These are phyloP conservation scores for Heliconius hermathena DNA, from an alignment of 1,140 invertebrate species.

Conservation along the genomic window DNA sequence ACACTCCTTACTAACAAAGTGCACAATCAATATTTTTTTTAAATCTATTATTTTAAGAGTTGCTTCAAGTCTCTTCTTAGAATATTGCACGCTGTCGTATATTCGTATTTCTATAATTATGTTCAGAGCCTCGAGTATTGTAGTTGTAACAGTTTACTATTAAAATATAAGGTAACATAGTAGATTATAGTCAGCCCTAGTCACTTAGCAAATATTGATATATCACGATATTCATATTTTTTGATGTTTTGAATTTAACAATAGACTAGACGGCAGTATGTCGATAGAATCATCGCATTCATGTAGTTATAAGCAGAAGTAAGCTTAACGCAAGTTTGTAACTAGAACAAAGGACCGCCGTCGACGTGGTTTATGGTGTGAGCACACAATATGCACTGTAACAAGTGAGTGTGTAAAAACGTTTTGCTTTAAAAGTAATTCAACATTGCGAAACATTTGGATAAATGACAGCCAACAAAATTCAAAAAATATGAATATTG, in stretches of 20 bases:
- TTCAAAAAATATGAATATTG: constrained; percentile 80
- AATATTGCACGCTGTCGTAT: not conserved
- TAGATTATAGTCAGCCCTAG: constrained; percentile 19
- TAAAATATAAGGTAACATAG: not conserved
- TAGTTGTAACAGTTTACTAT: not conserved
- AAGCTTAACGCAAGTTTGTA: constrained; percentile 48
- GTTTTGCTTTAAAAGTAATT: not conserved
- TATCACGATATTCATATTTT: constrained; percentile 79
- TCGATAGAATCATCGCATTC: constrained; percentile 38
- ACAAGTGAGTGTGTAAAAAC: constrained; percentile 25
- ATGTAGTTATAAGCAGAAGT: constrained; percentile 41
- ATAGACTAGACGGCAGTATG: constrained; percentile 29
- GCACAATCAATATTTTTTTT: not conserved
- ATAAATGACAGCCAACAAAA: constrained; percentile 76
- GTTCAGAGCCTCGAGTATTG: not conserved
- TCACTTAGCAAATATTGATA: constrained; percentile 43
- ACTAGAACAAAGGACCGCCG: constrained; percentile 24
- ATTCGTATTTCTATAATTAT: not conserved
- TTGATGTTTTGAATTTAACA: constrained; percentile 48
- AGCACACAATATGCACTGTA: constrained; percentile 45
- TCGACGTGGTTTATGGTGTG: constrained; percentile 40
- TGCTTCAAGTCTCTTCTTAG: constrained; percentile 2
- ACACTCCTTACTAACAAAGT: constrained; percentile 4
- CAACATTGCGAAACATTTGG: constrained; percentile 20
- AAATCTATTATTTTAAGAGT: not conserved